Base-by-base conservation (phyloP, 92 coral and sea anemone species). In the Parazoanthus swiftii region DNA sequence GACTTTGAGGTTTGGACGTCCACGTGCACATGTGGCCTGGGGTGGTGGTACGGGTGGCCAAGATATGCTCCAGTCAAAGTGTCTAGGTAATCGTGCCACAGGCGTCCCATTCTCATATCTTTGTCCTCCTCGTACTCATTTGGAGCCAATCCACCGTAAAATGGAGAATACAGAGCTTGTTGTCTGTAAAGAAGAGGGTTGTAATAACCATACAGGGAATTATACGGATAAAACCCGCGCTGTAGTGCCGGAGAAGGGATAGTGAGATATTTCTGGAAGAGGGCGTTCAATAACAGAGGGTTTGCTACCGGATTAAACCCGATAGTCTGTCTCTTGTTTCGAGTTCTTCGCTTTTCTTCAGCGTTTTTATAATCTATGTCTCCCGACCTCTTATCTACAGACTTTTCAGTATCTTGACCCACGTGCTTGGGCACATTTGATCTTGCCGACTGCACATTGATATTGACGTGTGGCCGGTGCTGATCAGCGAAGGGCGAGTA, bases 1-100 rank as follows among this genome's bases (percentile, higher is more conserved):
- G 99, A 97, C 63, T 95, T 97, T 42, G 99, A 79, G 8, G 99
- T 88, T 42, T 97, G 99, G 71, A 97, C 99, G 14, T 95, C 98
- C 2, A 97, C 95, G 70, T 89, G 85, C 71, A 97, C 99, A 77
- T 83, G 94, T 11, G 99, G 98, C 54, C 92, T 93, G 43, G 54
- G 92, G 84, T 89, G 91, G 82, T 91, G 90, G 76, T 92, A 90
- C 46, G 93, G 90, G 87, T 89, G 89, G 89, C 76, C 88, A 42
- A 80, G 80, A 77, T 90, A 93, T 15, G 91, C 85, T 4, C 92
- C 72, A 21, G 77, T 76, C 81, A 95, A 43, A 36, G 90, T 91
- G 25, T 77, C 51, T 1, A 75, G 16, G 66, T 75, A 75, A 39
- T 75, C 82, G 58, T 51, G 70, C 81, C 82, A 86, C 38, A 75